phyloP scores from a whole-genome alignment of 2,888 invertebrate genomes.

The Acleris literana region DNA sequence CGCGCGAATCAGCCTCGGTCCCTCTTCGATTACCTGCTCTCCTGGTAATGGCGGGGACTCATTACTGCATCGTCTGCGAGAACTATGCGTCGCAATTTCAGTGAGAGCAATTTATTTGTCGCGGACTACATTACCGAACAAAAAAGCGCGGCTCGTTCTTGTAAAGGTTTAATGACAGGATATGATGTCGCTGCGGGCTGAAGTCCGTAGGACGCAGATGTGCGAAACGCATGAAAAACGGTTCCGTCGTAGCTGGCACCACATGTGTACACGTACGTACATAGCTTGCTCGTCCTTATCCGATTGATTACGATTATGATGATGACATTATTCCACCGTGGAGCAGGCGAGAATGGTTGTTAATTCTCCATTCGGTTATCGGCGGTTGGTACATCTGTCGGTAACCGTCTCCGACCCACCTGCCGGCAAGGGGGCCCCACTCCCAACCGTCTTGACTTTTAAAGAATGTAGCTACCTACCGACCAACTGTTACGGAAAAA shows the following conservation, averaged over 20 bases:
- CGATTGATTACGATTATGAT: slow-evolving; percentile 4
- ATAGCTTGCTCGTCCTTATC: not conserved
- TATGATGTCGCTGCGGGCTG: slow-evolving; percentile 65
- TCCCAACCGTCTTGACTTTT: slow-evolving; percentile 44
- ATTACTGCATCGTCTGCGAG: slow-evolving; percentile 28
- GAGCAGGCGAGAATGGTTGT: slow-evolving; percentile 4
- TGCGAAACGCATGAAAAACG: slow-evolving; percentile 66
- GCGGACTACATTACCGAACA: slow-evolving; percentile 63
- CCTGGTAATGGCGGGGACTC: slow-evolving; percentile 59
- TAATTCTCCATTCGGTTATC: slow-evolving; percentile 20
- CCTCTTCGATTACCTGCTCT: slow-evolving; percentile 75
- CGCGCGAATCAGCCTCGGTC: slow-evolving; percentile 79
- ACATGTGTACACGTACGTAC: slow-evolving; percentile 53
- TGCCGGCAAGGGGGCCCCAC: slow-evolving; percentile 36
- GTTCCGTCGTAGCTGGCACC: slow-evolving; percentile 62
- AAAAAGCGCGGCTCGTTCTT: slow-evolving; percentile 67
- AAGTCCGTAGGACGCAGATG: slow-evolving; percentile 68
- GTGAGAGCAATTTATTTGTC: slow-evolving; percentile 72
- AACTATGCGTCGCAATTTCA: slow-evolving; percentile 65
- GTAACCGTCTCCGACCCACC: slow-evolving; percentile 43
- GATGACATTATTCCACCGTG: too few relatives aligned
- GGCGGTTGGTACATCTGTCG: slow-evolving; percentile 45
- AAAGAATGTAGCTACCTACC: slow-evolving; percentile 40
- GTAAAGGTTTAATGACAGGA: slow-evolving; percentile 76
- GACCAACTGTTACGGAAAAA: slow-evolving; percentile 22